These are phyloP conservation scores for Antheraea mylitta DNA, from an alignment of 1,140 invertebrate species.

Conservation along the genomic window DNA sequence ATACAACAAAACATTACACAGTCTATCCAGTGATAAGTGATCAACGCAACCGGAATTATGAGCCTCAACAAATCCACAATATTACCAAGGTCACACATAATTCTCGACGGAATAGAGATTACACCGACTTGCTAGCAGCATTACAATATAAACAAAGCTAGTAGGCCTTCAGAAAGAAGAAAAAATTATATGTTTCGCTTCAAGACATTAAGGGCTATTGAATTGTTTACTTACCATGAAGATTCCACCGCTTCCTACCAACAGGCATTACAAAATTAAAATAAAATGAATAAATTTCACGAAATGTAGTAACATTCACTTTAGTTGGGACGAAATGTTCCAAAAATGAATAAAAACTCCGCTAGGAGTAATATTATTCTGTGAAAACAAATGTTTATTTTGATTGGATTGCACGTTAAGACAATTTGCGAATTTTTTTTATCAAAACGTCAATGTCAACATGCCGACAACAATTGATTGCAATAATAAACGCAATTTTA, in stretches of 20 bases:
- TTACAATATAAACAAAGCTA: no score
- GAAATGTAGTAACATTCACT: neutral
- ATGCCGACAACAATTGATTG: slow-evolving; percentile 6
- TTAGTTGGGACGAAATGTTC: neutral
- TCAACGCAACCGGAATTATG: no score
- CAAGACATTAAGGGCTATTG: neutral
- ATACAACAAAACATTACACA: no score
- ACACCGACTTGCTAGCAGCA: no score
- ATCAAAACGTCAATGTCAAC: slow-evolving; percentile 25
- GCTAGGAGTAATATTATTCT: no score
- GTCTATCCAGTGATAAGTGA: no score
- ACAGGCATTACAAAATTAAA: slow-evolving; percentile 48
- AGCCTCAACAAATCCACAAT: no score
- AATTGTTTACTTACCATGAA: slow-evolving; percentile 75
- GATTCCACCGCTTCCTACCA: slow-evolving; percentile 79
- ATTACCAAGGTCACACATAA: no score
- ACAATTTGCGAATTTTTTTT: slow-evolving; percentile 19
- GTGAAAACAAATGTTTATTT: slow-evolving; percentile 7
- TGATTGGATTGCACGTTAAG: slow-evolving; percentile 20
- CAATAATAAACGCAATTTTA: slow-evolving; percentile 14
- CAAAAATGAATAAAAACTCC: slow-evolving; percentile 11
- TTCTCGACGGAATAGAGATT: no score
- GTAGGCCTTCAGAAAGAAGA: no score
- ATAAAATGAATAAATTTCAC: slow-evolving; percentile 12
- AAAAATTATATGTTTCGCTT: neutral